Evolutionary conservation across 2,888 invertebrate genomes (phyloP).

Genomic region (Capitulum mitella): DNA sequence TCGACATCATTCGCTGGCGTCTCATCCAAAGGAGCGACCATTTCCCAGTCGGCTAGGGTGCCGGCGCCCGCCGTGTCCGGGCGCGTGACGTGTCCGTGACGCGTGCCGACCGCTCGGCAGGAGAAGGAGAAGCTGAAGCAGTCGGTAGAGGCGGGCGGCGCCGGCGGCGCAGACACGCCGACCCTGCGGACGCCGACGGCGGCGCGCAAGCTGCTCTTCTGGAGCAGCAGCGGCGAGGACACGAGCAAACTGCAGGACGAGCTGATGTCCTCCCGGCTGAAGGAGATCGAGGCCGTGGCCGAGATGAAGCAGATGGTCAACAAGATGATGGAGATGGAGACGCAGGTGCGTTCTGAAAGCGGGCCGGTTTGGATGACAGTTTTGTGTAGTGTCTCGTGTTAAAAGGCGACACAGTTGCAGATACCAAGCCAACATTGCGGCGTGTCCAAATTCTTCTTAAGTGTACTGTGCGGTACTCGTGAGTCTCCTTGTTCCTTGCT

Average conservation of each 20-base stretch:
- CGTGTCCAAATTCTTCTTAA: too few relatives aligned
- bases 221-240: constrained; percentile 51
- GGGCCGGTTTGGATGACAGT: too few relatives aligned
- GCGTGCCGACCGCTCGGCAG: constrained; percentile 25
- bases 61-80: too few relatives aligned
- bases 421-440: too few relatives aligned
- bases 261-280: constrained; percentile 82
- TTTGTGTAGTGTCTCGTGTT: too few relatives aligned
- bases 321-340: constrained; percentile 92
- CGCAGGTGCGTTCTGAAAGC: constrained; percentile 55
- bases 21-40: too few relatives aligned
- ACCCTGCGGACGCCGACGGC: constrained; percentile 38
- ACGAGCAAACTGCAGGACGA: constrained; percentile 86
- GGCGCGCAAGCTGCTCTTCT: constrained; percentile 64
- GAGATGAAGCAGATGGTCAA: constrained; percentile 91
- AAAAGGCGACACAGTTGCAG: too few relatives aligned
- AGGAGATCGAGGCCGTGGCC: constrained; percentile 87
- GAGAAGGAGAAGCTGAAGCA: constrained; percentile 29
- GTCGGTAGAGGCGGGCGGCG: constrained; percentile 26
- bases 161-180: constrained; percentile 29
- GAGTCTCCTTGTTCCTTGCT: too few relatives aligned
- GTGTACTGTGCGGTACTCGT: too few relatives aligned
- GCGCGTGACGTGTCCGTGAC: too few relatives aligned
- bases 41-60: too few relatives aligned
- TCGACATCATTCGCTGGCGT: too few relatives aligned